Base-by-base conservation (phyloP, 2,797 vertebrate species). In the Lagodon rhomboides region DNA sequence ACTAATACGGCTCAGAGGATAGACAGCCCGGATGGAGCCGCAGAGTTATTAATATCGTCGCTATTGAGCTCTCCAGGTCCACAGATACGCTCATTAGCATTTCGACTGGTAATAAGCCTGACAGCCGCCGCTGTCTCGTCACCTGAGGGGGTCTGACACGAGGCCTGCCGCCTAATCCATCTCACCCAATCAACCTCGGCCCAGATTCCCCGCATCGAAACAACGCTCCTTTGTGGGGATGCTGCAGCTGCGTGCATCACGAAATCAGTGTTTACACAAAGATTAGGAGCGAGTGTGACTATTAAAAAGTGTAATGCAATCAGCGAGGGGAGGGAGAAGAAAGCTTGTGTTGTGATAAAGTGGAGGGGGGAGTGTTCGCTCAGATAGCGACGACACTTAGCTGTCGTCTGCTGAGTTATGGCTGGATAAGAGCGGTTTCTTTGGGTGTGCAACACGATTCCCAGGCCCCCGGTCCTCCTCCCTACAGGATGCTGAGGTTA, bases 401-500 rank as follows among this genome's bases (percentile, higher is more conserved):
- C 83, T 85, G 89, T 91, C 89, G 80, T 82, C 63, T 50, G 70
- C 22, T 90, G 89, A 92, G 70, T 92, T 91, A 92, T 87, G 74
- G 55, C 75, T 69, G 83, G 79, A 88, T 90, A 80, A 88, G 79
- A 90, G 82, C 61, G 0, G 12, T 77, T 77, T 88, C 83, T 69
- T 63, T 44, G 22, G 44, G 66, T 50, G 1, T 90, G 89, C 77
- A 88, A 83, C 87, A 79, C 1, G 22, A 86, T 93, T 92, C 91
- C 86, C 91, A 93, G 84, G 83, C 86, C 67, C 67, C 82, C 20
- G 1, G 46, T 75, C 68, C 41, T 80, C 86, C 87, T 86, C 89
- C 77, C 79, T 50, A 49, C 90, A 91, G 91, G 89, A 92, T 80
- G 79, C 77, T 59, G 82, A 80, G 91, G 91, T 92, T 80, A 91